Percentiles rank a stretch among this genome's conserved stretches.
Evolutionary conservation across 2,113 vertebrate genomes (phyloP).

Genomic region (Geococcyx californianus): DNA sequence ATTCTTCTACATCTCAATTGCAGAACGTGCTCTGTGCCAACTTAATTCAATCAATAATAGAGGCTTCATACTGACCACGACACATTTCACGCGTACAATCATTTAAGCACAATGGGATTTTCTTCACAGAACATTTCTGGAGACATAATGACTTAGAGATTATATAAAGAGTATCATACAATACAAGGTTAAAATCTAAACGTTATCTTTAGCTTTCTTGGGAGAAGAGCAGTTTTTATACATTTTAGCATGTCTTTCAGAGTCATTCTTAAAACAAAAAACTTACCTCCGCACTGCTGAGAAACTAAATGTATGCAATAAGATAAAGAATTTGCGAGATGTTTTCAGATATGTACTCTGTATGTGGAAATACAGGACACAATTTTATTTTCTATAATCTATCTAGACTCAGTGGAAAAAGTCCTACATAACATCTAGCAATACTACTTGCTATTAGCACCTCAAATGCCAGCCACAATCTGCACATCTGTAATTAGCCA

Average conservation of each 20-base stretch:
- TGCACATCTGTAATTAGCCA: neutral
- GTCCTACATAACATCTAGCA: neutral
- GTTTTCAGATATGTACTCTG: neutral
- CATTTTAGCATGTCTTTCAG: neutral
- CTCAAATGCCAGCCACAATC: neutral
- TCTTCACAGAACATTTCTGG: neutral
- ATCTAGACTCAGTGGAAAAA: neutral
- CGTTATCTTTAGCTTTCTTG: neutral
- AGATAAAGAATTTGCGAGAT: neutral
- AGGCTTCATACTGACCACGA: slow-evolving; percentile 44
- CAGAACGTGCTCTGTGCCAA: slow-evolving; percentile 53
- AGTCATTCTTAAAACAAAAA: neutral
- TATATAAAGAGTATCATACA: neutral
- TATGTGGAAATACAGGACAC: neutral
- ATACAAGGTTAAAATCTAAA: neutral
- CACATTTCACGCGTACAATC: slow-evolving; percentile 2
- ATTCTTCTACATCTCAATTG: slow-evolving; percentile 49
- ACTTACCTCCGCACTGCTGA: neutral
- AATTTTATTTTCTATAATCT: neutral
- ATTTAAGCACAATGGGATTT: slow-evolving; percentile 37
- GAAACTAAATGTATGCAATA: neutral
- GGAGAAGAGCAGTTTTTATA: neutral
- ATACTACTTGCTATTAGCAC: neutral
- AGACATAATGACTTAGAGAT: slow-evolving; percentile 11
- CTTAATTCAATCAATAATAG: slow-evolving; percentile 41